A percentile compares a stretch with the other conserved stretches of the same genome.
phyloP scores from a whole-genome alignment of 2,797 vertebrate species.

The Scleropages formosus region DNA sequence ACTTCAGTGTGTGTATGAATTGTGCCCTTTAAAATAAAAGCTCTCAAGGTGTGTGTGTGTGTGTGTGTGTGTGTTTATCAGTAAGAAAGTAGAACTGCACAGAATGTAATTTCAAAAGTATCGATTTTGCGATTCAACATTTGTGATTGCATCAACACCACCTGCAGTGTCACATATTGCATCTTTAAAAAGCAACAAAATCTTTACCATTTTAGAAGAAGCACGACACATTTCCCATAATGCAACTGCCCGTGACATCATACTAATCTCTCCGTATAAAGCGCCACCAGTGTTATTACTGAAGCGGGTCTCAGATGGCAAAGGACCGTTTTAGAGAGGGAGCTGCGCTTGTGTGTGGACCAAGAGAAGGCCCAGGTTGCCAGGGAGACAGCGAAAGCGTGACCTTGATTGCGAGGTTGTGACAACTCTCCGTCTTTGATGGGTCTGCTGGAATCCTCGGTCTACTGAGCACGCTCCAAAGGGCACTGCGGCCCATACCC shows the following conservation, averaged over 20 bases:
- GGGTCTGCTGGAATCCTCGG: not conserved
- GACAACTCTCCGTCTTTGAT: constrained; percentile 3
- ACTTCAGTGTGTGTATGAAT: too few relatives aligned
- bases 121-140: not conserved
- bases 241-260: not conserved
- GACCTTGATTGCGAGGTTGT: not conserved
- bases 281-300: not conserved
- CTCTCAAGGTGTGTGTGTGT: not conserved
- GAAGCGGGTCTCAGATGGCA: not conserved
- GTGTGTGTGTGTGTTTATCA: not conserved
- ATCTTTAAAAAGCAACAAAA: not conserved
- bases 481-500: constrained; percentile 48
- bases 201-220: constrained; percentile 6
- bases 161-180: not conserved
- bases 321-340: not conserved
- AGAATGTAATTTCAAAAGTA: not conserved
- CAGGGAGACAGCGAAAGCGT: constrained; percentile 37
- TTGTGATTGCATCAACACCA: not conserved
- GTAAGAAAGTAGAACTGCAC: not conserved
- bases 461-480: not conserved
- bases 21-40: too few relatives aligned
- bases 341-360: constrained; percentile 29
- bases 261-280: not conserved
- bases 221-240: not conserved
- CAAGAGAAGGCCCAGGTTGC: constrained; percentile 59